Percentiles rank a stretch among this genome's conserved stretches.
These are phyloP conservation scores for Physella acuta DNA, from an alignment of 1,140 invertebrate genomes.

Conservation along the genomic window DNA sequence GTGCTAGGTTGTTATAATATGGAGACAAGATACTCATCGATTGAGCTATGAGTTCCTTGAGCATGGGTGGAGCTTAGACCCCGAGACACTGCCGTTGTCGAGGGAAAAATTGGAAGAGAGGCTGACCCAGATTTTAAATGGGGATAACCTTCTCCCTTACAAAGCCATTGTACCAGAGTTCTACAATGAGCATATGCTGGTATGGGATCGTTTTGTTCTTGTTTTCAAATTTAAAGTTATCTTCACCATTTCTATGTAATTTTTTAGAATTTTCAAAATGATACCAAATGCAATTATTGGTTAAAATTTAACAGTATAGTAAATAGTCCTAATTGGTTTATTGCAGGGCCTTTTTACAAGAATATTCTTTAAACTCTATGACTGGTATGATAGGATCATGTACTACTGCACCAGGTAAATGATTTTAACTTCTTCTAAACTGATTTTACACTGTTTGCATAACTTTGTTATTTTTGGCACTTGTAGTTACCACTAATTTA, in stretches of 20 bases:
- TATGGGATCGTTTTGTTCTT: slow-evolving; percentile 13
- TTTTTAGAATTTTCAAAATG: no score
- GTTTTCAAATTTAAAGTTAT: slow-evolving; percentile 1
- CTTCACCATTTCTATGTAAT: no score
- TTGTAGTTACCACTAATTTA: no score
- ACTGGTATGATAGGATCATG: slow-evolving; percentile 43
- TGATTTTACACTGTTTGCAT: no score
- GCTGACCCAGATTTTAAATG: slow-evolving; percentile 40
- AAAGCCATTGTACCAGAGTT: slow-evolving; percentile 45
- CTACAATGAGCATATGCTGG: slow-evolving; percentile 52
- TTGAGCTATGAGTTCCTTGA: slow-evolving; percentile 90
- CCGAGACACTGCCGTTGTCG: slow-evolving; percentile 22
- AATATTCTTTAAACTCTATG: slow-evolving; percentile 40
- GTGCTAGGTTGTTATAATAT: slow-evolving; percentile 77
- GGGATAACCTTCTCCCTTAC: slow-evolving; percentile 42
- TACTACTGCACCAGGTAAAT: slow-evolving; percentile 39
- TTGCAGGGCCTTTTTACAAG: slow-evolving; percentile 45
- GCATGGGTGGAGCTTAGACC: slow-evolving; percentile 65
- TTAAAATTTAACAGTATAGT: no score
- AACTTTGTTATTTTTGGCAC: no score
- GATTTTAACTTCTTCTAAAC: no score
- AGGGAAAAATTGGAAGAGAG: slow-evolving; percentile 36
- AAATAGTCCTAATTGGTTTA: no score
- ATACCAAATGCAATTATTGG: no score
- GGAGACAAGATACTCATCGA: slow-evolving; percentile 79